Evolutionary conservation across 2,888 invertebrate genomes (phyloP).

Genomic region (Leptinotarsa haldemani): DNA sequence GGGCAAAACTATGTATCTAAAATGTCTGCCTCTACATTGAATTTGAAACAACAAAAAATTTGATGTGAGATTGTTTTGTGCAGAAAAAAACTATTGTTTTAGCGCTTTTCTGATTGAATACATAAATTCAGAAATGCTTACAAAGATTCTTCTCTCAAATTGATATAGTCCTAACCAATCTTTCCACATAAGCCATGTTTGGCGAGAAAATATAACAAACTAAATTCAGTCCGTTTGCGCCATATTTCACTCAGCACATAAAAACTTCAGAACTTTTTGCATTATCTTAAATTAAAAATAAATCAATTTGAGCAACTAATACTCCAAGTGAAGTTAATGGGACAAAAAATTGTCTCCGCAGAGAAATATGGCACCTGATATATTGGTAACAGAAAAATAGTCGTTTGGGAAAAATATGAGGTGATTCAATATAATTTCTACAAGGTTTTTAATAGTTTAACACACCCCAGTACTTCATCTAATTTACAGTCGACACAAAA

Average conservation of each 20-base stretch:
- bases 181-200: no score
- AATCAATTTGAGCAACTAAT: slow-evolving; percentile 45
- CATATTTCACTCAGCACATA: slow-evolving; percentile 25
- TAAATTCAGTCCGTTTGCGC: not conserved
- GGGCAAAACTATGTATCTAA: no score
- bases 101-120: no score
- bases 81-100: no score
- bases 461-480: slow-evolving; percentile 34
- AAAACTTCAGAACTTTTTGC: slow-evolving; percentile 39
- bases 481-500: slow-evolving; percentile 44
- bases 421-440: slow-evolving; percentile 37
- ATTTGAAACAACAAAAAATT: no score
- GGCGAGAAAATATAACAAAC: no score
- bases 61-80: no score
- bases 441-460: slow-evolving; percentile 41
- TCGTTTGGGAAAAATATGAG: slow-evolving; percentile 21
- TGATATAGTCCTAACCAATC: no score
- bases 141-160: no score
- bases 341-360: slow-evolving; percentile 14
- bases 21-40: no score
- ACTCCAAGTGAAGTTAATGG: slow-evolving; percentile 9
- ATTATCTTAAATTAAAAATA: slow-evolving; percentile 44
- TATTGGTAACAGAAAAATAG: not conserved
- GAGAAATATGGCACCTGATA: slow-evolving; percentile 42
- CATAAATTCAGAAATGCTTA: no score